phyloP scores from a whole-genome alignment of 1,140 invertebrate species.

The Panulirus ornatus region DNA sequence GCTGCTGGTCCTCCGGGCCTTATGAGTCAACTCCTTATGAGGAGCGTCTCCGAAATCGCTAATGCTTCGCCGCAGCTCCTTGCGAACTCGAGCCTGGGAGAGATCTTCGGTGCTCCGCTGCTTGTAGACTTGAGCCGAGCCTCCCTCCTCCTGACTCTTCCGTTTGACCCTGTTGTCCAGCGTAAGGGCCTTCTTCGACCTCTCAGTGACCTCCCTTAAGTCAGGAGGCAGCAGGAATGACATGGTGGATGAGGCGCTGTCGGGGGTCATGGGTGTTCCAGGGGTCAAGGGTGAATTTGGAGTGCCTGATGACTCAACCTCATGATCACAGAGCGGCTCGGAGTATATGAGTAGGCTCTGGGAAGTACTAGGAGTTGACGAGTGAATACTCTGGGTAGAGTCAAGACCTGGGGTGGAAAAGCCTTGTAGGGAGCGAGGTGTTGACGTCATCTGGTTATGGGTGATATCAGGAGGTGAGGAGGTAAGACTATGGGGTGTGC shows the following conservation, averaged over 20 bases:
- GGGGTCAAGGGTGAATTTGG: neutral
- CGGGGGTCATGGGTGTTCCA: neutral
- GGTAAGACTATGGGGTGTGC: too few relatives aligned
- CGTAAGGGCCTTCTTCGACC: neutral
- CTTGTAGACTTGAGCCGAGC: neutral
- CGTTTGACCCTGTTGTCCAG: slow-evolving; percentile 3
- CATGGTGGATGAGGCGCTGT: slow-evolving; percentile 3
- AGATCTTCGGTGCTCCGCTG: slow-evolving; percentile 20
- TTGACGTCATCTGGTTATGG: neutral
- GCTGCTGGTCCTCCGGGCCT: neutral
- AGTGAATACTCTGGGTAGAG: neutral
- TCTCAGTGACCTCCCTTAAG: neutral
- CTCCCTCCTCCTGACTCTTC: neutral
- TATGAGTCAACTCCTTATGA: neutral
- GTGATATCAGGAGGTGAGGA: neutral
- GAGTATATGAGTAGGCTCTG: neutral
- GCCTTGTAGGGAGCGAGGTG: neutral
- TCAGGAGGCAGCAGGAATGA: neutral
- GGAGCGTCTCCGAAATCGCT: neutral
- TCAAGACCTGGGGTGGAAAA: too few relatives aligned
- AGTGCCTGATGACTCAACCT: too few relatives aligned
- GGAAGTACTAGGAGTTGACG: neutral
- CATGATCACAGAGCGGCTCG: too few relatives aligned
- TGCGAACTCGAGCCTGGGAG: neutral
- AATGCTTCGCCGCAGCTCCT: slow-evolving; percentile 12